Evolutionary conservation across 2,113 vertebrate genomes (phyloP), one percentile per base, ranked within the genome.

Genomic region (Cygnus buccinator): DNA sequence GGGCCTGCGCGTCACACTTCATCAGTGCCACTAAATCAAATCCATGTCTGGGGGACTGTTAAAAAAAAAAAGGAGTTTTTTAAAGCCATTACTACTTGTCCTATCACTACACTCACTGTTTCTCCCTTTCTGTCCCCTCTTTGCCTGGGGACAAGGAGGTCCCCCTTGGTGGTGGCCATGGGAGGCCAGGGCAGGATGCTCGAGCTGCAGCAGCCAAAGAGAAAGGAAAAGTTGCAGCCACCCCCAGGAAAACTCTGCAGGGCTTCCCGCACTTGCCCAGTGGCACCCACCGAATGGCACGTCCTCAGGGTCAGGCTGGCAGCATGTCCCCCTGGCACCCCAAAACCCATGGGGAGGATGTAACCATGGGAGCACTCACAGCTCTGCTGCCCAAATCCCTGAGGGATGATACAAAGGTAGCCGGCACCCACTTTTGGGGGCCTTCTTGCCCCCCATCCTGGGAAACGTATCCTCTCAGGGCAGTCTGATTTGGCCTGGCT

Each of bases 91-190:
- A 52, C 23, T 25, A 25, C 50, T 52, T 52, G 50, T 52, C 50
- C 50, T 52, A 13, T 52, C 23, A 52, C 50, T 26, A 25, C 50
- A 52, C 23, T 52, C 50, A 52, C 50, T 52, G 23, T 25, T 52
- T 52, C 50, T 52, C 48, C 22, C 25, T 65, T 26, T 29, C 29
- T 1, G 2, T 81, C 70, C 43, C 21, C 18, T 23, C 46, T 8
- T 2, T 13, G 67, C 72, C 61, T n/a, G 66, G 55, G 55, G 12
- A 44, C 12, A 1, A 39, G 62, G 29, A 67, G 12, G 5, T 66
- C 13, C 52, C 31, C 0, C 0, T 22, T 7, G 1, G 9, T 0
- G 3, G n/a, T 44, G 52, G 23, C 43, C 1, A 0, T 52, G 3
- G 54, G 2, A 10, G 43, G 33, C 46, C 31, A 62, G 44, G 57